Base-by-base conservation (phyloP, 2,113 vertebrate species). In the Trematocara nigrifrons region DNA sequence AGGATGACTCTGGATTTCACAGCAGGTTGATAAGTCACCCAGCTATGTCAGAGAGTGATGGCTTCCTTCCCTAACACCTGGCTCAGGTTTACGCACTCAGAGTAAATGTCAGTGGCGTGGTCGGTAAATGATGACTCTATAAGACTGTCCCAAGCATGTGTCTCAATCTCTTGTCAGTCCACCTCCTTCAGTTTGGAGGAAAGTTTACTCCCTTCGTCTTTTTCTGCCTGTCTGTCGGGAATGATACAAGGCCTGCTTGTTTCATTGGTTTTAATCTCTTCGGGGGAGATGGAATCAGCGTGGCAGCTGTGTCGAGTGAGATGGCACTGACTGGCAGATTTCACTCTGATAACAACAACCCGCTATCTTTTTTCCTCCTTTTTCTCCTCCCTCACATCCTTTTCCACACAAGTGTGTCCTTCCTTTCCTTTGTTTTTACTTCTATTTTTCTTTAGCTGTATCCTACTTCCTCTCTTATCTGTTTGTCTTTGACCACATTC, bases 291-390 rank as follows among this genome's bases (percentile, higher is more conserved):
- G 69, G 77, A 89, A 93, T 93, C 92, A 52, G 80, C 10, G 18
- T 89, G 91, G 85, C 85, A 89, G 87, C 86, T 66, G 86, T 86
- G 89, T 92, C 47, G 59, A 87, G 84, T 64, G 89, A 89, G 91
- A 91, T 87, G 84, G 47, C 91, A 88, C 78, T 90, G 90, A 93
- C 87, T 92, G 92, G 84, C 93, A 94, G 92, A 93, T 94, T 69
- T 92, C 89, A 91, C 83, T 88, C 31, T 61, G 94, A 94, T 92
- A 93, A 88, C 85, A 86, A 47, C 83, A 69, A 69, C 29, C 61
- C 59, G 74, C 77, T 77, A 85, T 88, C 90, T 52, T 5, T 84
- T 84, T 74, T 7, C 31, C 11, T 18, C 49, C 16, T 26, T n/a
- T 77, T n/a, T 20, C 33, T 51, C 52, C 56, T 45, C 51, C 77